Evolutionary conservation across 2,113 vertebrate genomes (phyloP).

Genomic region (Misgurnus mizolepis): DNA sequence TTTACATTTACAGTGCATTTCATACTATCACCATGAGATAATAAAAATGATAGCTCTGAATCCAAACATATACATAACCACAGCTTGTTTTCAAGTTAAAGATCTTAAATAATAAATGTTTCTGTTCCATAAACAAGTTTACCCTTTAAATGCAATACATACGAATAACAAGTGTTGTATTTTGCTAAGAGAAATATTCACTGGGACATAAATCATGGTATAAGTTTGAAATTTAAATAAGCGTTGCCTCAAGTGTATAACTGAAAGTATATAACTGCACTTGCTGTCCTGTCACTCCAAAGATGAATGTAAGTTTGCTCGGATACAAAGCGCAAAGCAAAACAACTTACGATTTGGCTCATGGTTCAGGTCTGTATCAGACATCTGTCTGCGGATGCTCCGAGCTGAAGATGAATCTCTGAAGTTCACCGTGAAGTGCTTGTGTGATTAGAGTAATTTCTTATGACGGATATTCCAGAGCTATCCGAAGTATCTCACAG

Average conservation of each 20-base stretch:
- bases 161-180: background rate
- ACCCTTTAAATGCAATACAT: background rate
- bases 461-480: constrained; percentile 42
- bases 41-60: too few relatives aligned
- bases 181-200: background rate
- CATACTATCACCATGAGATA: too few relatives aligned
- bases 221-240: background rate
- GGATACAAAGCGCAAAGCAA: too few relatives aligned
- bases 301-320: background rate
- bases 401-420: constrained; percentile 6
- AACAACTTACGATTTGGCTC: background rate
- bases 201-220: background rate
- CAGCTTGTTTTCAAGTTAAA: too few relatives aligned
- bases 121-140: too few relatives aligned
- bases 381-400: background rate
- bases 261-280: background rate
- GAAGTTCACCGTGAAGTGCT: constrained; percentile 11
- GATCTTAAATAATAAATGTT: too few relatives aligned
- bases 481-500: constrained; percentile 28
- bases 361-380: background rate
- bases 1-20: background rate
- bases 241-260: background rate
- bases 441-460: constrained; percentile 47
- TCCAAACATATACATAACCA: too few relatives aligned
- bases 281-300: background rate